Evolutionary conservation across 2,113 vertebrate genomes (phyloP).

Genomic region (Mungos mungo): DNA sequence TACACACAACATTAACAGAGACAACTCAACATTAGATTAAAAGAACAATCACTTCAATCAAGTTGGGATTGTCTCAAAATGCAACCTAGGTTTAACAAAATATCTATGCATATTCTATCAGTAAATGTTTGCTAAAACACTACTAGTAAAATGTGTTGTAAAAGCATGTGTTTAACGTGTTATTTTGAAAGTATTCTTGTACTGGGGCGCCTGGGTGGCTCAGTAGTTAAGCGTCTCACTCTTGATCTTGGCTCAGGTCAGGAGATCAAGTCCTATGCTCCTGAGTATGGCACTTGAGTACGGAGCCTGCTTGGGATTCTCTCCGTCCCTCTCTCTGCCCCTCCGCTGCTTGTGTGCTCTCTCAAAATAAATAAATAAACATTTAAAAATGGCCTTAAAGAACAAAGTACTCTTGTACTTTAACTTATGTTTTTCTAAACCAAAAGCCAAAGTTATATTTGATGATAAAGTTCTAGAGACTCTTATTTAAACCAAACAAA

Average conservation of each 20-base stretch:
- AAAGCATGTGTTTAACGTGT: not conserved
- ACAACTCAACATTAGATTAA: not conserved
- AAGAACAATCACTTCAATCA: not conserved
- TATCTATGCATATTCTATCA: not conserved
- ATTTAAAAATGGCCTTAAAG: no score
- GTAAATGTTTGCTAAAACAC: not conserved
- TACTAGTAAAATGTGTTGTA: not conserved
- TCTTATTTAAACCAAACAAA: conserved; percentile 69
- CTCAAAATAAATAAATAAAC: no score
- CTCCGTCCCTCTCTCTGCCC: no score
- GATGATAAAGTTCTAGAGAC: conserved; percentile 45
- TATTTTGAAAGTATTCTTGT: not conserved
- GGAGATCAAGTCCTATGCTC: no score
- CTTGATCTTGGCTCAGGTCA: no score
- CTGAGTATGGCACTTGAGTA: no score
- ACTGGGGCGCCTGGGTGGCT: not conserved
- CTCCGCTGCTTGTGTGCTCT: no score
- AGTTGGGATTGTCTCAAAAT: not conserved
- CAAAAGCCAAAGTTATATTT: conserved; percentile 37
- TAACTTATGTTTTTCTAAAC: conserved; percentile 2
- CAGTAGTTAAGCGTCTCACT: no score
- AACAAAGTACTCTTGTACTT: not conserved
- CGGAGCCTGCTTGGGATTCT: no score
- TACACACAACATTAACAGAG: not conserved
- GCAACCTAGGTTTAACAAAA: not conserved